Evolutionary conservation across 53 echinoderm and acorn worm genomes (phyloP).

Genomic region (Crossaster papposus): DNA sequence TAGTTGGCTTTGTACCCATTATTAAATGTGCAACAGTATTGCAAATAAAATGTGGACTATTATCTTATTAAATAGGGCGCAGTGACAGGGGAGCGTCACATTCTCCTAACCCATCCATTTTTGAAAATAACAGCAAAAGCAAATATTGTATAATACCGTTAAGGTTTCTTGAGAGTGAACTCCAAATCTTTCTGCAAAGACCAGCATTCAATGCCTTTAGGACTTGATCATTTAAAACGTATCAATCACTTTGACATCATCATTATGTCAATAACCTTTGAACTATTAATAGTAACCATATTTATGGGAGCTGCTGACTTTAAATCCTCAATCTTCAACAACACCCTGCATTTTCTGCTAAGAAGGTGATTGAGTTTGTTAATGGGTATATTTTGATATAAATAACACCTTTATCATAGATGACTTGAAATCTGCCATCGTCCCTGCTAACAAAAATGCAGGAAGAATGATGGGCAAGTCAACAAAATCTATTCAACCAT

Average conservation of each 20-base stretch:
- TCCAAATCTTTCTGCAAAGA: neutral
- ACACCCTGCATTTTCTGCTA: no score
- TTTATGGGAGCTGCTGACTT: neutral
- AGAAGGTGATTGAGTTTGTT: no score
- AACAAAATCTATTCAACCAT: neutral
- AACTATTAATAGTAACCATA: conserved; percentile 20
- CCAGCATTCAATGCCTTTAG: neutral
- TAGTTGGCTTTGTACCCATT: no score
- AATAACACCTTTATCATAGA: neutral
- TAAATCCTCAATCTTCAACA: neutral
- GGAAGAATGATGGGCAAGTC: neutral
- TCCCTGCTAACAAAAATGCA: neutral
- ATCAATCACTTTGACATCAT: conserved; percentile 11
- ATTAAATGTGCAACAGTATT: no score
- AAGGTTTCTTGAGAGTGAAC: no score
- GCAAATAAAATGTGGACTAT: no score
- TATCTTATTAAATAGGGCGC: no score
- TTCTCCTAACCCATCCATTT: no score
- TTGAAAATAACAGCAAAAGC: no score
- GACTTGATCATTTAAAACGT: neutral
- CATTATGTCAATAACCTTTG: conserved; percentile 15
- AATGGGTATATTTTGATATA: neutral
- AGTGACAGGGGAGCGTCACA: no score
- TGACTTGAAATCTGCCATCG: neutral
- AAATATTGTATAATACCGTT: no score